phyloP scores from a whole-genome alignment of 92 coral and sea anemone species.

The Phenganax stokvisi region DNA sequence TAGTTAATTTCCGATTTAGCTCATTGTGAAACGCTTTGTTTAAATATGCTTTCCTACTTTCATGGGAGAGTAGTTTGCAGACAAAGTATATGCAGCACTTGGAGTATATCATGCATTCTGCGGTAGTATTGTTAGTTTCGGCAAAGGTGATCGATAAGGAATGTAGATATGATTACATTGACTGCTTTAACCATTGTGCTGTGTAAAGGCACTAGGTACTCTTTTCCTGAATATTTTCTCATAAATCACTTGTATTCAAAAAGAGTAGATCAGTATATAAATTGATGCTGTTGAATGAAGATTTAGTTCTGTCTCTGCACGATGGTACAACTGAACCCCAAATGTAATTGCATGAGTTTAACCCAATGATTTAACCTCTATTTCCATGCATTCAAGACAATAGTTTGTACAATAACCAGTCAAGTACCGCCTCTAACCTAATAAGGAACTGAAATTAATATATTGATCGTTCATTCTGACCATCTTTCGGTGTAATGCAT shows the following conservation, averaged over 20 bases:
- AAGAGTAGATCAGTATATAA: no score
- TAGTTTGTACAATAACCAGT: conserved; percentile 5
- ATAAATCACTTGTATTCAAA: no score
- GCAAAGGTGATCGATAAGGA: no score
- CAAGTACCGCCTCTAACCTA: conserved; percentile 21
- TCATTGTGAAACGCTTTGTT: conserved; percentile 18
- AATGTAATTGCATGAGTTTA: conserved; percentile 4
- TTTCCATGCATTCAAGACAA: conserved; percentile 11
- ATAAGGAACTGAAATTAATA: conserved; percentile 19
- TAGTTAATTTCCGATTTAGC: conserved; percentile 32
- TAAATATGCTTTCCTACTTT: conserved; percentile 6
- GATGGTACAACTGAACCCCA: no score
- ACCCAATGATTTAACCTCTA: background rate
- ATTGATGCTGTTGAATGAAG: no score
- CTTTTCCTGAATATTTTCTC: no score
- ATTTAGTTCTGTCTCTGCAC: no score
- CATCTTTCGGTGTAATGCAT: background rate
- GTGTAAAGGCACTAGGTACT: no score
- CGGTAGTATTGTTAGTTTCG: no score
- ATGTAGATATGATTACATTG: no score
- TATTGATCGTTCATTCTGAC: conserved; percentile 9
- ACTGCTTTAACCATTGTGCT: no score
- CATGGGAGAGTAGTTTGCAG: background rate
- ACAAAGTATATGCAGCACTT: background rate
- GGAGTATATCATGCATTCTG: no score